Evolutionary conservation across 2,113 vertebrate species (phyloP), one percentile per base, ranked within the genome.

Genomic region (Bujurquina vittata): DNA sequence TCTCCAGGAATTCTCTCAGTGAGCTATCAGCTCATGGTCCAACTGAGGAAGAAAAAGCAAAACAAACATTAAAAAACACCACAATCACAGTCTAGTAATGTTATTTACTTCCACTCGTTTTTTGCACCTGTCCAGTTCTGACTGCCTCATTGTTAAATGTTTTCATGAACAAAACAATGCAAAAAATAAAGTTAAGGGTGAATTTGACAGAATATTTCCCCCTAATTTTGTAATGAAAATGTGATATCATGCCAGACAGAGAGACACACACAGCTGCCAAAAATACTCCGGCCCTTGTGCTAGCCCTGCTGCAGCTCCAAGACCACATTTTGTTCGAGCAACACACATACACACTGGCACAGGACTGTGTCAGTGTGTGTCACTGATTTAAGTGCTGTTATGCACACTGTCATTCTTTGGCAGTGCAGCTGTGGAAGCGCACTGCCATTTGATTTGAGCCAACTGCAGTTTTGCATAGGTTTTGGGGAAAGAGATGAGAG

Each of bases 361-460:
- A 74, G 72, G 22, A 31, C 15, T 35, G 52, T 81, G 76, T 87
- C 83, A 80, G 7, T 61, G 31, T 55, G 33, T 26, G 86, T 77
- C 69, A 54, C 55, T 33, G 82, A 81, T 78, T 65, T 77, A 79
- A 82, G 46, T 35, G 23, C 74, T 86, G 52, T 76, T n/a, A 43
- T 82, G 67, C 73, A 61, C 29, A 3, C 61, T 76, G 77, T 85
- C 79, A 87, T 74, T 35, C 23, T 80, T 78, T 72, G 63, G 43
- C 78, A 75, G 73, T 49, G 57, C 14, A 49, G 22, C 59, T 31
- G 12, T 79, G 37, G 49, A 40, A 61, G 29, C 18, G 61, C 18
- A 56, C 83, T 87, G 43, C 65, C 35, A 75, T 85, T 89, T 85
- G 33, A 88, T 85, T 81, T 86, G 43, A 59, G n/a, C 29, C 87